Base-by-base conservation (phyloP, 2,797 vertebrate genomes). In the Takifugu rubripes region DNA sequence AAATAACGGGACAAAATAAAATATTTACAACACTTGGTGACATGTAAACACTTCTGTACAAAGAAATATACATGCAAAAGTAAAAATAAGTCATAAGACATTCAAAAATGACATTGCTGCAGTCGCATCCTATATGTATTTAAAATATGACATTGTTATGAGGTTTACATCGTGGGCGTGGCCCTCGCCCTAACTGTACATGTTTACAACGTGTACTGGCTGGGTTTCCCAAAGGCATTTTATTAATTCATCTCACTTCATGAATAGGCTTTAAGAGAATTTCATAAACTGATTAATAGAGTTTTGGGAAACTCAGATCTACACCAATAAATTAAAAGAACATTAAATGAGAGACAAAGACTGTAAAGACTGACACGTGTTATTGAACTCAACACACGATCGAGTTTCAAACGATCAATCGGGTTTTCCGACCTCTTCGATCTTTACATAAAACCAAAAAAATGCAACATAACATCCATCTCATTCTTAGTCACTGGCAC, bases 51-150 rank as follows among this genome's bases (percentile, higher is more conserved):
- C 90, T 83, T 92, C 93, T 99, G 94, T 99, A 98, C 96, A 98
- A 93, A 94, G 92, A 95, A 96, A 96, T 97, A 92, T 96, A 98
- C 95, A 97, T 96, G 94, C 94, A 96, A 95, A 94, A 89, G 82
- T 90, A 93, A 94, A 94, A 87, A 85, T 36, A 74, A 86, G 80
- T 84, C 82, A 88, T 82, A 83, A 81, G 78, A 91, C 89, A 91
- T 91, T 91, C 87, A 88, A 88, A 21, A 87, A 89, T 85, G 85
- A 89, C 88, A 83, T 89, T 81, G 86, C 79, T 83, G 85, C 79
- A 86, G 84, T 86, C 82, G 86, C 75, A 72, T 83, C 78, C 76
- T 77, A 78, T 81, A 84, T 88, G 82, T 91, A 89, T 83, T 85
- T 81, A 88, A 89, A 94, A 94, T 87, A 93, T 84, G 89, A 94